Percentiles rank a stretch among this genome's conserved stretches.
phyloP scores from a whole-genome alignment of 2,797 vertebrate genomes.

The Botia almorhae region DNA sequence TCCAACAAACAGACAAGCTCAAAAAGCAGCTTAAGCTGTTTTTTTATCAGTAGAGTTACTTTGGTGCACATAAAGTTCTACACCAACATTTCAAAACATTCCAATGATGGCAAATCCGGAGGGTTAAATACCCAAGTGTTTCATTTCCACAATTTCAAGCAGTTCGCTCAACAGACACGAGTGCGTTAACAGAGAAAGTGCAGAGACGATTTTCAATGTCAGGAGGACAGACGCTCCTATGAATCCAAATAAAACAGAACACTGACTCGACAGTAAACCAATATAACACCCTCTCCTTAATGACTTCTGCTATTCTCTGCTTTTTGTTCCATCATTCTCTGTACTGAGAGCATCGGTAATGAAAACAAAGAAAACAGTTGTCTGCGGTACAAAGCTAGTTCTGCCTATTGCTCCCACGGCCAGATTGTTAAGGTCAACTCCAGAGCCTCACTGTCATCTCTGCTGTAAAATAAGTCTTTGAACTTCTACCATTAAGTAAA shows the following conservation, averaged over 20 bases:
- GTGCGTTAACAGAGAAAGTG: conserved; percentile 53
- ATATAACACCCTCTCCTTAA: conserved; percentile 2
- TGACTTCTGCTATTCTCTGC: conserved; percentile 24
- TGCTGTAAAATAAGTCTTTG: conserved; percentile 53
- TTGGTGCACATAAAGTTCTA: no score
- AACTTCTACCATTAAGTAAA: conserved; percentile 53
- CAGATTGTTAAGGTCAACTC: conserved; percentile 60
- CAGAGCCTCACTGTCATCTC: conserved; percentile 63
- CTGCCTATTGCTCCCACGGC: conserved; percentile 43
- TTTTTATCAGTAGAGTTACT: no score
- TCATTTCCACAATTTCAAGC: no score
- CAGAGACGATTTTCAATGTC: conserved; percentile 48
- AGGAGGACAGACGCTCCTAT: conserved; percentile 22
- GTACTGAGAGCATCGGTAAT: conserved; percentile 20
- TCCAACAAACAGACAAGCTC: background rate
- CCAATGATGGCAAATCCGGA: no score
- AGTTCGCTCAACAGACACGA: conserved; percentile 36
- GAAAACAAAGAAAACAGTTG: conserved; percentile 30
- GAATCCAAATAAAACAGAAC: conserved; percentile 47
- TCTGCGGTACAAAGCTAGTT: conserved; percentile 36
- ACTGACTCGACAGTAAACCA: conserved; percentile 49
- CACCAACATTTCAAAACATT: no score
- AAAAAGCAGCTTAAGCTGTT: conserved; percentile 1
- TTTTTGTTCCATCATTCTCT: conserved; percentile 31
- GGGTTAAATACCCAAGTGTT: no score